Evolutionary conservation across 2,113 vertebrate species (phyloP), one percentile per base, ranked within the genome.

Genomic region (Procapra przewalskii): DNA sequence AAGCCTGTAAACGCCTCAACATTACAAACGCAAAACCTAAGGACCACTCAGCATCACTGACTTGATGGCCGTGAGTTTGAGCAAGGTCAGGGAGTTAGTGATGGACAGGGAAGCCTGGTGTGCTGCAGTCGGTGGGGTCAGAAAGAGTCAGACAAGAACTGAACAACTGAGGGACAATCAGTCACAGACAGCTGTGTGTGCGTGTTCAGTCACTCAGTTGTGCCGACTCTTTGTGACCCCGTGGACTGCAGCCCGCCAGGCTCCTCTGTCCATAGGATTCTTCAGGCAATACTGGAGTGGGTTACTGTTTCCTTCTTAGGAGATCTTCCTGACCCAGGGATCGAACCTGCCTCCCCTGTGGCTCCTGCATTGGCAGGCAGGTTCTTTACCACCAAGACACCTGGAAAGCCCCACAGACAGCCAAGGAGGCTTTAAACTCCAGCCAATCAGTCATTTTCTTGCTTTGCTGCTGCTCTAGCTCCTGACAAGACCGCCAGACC

Each of bases 131-230:
- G 9, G 11, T 71, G 67, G n/a, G 19, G n/a, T 36, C 0, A 2
- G 2, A 50, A 50, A 36, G n/a, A 36, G n/a, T 71, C 0, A 0
- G 17, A 71, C n/a, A 36, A 0, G n/a, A 36, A 36, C 17, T 71
- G 64, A 36, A 36, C 64, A 19, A 67, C 16, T 36, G 33, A 36
- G 19, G 64, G 67, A 75, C 67, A 13, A 1, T 33, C 67, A 40
- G 16, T 75, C 67, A 40, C 36, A 40, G n/a, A 75, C 1, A 40
- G 67, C 2, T 40, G 67, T 75, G 21, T 23, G 67, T 40, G n/a
- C 4, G 1, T 71, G 67, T 19, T 40, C 67, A 71, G n/a, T 71
- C 67, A 36, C 67, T 71, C 67, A 71, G n/a, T 12, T 67, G 62
- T 67, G 33, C 33, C 0, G 16, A n/a, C 62, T 33, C 62, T 67